phyloP scores from a whole-genome alignment of 2,797 vertebrate species.

The Semaprochilodus insignis region DNA sequence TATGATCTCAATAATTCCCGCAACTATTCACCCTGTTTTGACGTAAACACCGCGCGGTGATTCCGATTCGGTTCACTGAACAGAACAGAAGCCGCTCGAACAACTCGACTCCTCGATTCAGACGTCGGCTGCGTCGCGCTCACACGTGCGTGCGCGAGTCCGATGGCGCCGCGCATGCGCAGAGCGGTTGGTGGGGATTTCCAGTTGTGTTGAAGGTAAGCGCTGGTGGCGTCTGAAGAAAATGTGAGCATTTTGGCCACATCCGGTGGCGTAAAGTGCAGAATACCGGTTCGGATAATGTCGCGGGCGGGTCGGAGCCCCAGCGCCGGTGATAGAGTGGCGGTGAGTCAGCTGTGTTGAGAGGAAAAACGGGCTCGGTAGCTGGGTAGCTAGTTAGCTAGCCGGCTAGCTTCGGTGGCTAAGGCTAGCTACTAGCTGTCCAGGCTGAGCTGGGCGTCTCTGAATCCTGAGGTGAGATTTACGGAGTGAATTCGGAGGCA shows the following conservation, averaged over 20 bases:
- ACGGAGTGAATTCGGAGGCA: neutral
- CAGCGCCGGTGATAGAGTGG: neutral
- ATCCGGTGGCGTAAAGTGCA: rapidly evolving
- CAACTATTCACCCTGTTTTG: too few relatives aligned
- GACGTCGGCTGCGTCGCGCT: conserved; percentile 9
- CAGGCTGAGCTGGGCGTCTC: conserved; percentile 7
- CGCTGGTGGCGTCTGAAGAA: conserved; percentile 50
- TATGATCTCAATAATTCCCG: too few relatives aligned
- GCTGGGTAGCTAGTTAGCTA: neutral
- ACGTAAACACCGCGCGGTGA: too few relatives aligned
- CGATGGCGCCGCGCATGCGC: conserved; percentile 72
- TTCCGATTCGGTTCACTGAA: neutral
- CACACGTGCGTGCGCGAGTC: conserved; percentile 33
- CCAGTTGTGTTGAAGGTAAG: conserved; percentile 80
- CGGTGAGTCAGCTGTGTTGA: neutral
- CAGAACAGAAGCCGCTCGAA: neutral
- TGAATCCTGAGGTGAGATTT: neutral
- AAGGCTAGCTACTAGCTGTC: neutral
- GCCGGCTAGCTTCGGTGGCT: conserved; percentile 18
- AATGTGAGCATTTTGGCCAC: neutral
- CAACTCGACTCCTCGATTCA: neutral
- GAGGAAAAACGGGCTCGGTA: neutral
- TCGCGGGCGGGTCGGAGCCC: neutral
- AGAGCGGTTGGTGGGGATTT: conserved; percentile 71
- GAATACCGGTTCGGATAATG: neutral